Conservation (phyloP, 2,797 vertebrate species). For the Ispidina picta region DNA sequence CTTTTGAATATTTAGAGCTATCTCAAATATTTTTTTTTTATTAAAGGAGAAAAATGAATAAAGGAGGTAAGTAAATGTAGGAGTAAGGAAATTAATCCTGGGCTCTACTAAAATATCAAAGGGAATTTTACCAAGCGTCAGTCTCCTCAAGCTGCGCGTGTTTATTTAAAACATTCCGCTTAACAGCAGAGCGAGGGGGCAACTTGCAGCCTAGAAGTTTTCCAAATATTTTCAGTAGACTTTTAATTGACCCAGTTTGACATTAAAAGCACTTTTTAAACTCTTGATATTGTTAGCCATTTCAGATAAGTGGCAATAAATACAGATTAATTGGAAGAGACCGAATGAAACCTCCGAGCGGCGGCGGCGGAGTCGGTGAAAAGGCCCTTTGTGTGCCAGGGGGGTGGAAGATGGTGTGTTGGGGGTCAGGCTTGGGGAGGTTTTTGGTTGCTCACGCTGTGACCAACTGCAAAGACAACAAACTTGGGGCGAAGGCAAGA, state of each 20-base stretch:
- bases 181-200: constrained; percentile 58
- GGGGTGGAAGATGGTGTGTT: constrained; percentile 42
- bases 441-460: constrained; percentile 72
- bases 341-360: constrained; percentile 61
- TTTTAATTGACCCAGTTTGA: constrained; percentile 79
- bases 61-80: not conserved
- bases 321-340: constrained; percentile 75
- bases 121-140: constrained; percentile 33
- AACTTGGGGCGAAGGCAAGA: constrained; percentile 63
- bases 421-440: constrained; percentile 58
- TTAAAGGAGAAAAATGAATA: not conserved
- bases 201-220: constrained; percentile 62
- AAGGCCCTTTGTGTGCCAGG: constrained; percentile 70
- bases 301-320: constrained; percentile 80
- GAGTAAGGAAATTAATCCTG: constrained; percentile 31
- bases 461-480: constrained; percentile 77
- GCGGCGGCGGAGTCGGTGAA: constrained; percentile 39
- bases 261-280: constrained; percentile 76
- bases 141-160: constrained; percentile 24
- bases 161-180: constrained; percentile 65
- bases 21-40: not conserved
- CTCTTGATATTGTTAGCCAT: constrained; percentile 76
- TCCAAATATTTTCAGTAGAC: constrained; percentile 75
- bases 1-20: not conserved
- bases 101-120: constrained; percentile 32